Conservation (phyloP, 2,888 invertebrate genomes). For the Tetramorium bicarinatum region DNA sequence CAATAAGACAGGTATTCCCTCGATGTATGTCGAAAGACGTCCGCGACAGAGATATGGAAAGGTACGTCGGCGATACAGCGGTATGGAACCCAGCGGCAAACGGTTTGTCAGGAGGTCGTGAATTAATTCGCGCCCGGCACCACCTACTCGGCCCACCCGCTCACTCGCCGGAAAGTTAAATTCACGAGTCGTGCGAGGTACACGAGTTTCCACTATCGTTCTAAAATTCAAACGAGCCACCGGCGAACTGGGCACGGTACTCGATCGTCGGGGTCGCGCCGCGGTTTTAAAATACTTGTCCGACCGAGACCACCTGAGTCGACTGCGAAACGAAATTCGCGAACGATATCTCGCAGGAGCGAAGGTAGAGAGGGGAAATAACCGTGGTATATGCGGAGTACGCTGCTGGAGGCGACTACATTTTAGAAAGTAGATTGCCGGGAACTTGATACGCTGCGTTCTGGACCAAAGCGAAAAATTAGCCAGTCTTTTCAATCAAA, state of each 20-base stretch:
- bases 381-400: slow-evolving; percentile 41
- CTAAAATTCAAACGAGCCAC: slow-evolving; percentile 78
- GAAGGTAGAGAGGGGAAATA: not conserved
- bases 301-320: slow-evolving; percentile 50
- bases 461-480: slow-evolving; percentile 27
- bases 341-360: slow-evolving; percentile 44
- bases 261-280: slow-evolving; percentile 71
- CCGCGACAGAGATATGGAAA: slow-evolving; percentile 12
- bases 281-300: slow-evolving; percentile 73
- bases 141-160: slow-evolving; percentile 39
- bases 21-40: not conserved
- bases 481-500: slow-evolving; percentile 8
- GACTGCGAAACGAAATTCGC: slow-evolving; percentile 55
- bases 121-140: slow-evolving; percentile 74
- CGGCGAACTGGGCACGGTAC: slow-evolving; percentile 65
- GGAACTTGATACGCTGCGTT: slow-evolving; percentile 1
- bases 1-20: not conserved
- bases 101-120: slow-evolving; percentile 76
- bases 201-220: slow-evolving; percentile 80
- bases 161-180: slow-evolving; percentile 74
- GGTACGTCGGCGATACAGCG: slow-evolving; percentile 37
- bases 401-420: slow-evolving; percentile 45
- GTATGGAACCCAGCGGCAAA: slow-evolving; percentile 59
- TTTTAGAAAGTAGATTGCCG: slow-evolving; percentile 51
- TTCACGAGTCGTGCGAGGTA: slow-evolving; percentile 76